Base-by-base conservation (phyloP, 2,888 invertebrate species). In the Drosophila yooni region DNA sequence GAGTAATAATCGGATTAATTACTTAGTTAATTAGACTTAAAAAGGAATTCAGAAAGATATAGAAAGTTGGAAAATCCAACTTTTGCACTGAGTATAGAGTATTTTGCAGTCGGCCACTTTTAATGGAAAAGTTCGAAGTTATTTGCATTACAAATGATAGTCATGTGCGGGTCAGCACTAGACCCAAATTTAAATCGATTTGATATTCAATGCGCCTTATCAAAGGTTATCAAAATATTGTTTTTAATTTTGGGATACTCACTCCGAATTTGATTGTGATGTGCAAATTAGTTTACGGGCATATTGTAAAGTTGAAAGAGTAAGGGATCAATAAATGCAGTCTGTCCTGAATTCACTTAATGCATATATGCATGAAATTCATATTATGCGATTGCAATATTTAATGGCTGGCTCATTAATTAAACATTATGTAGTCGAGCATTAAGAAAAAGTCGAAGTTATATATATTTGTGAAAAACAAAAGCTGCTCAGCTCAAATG, bases 351-450 rank as follows among this genome's bases (percentile, higher is more conserved):
- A 43, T 25, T 33, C 29, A 27, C 33, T 66, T 56, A 59, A 79
- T 74, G 60, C 66, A 75, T 70, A 64, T 67, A 67, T 81, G 58
- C 68, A 69, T 50, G 46, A 25, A 60, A 61, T 73, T 73, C 76
- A 76, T 69, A 69, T 77, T 66, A 59, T 65, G 60, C 56, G 57
- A 63, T 81, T 83, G 71, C 79, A 72, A 71, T 83, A 71, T 83
- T 89, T 66, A 76, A 83, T 68, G 76, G 58, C 56, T 48, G 43
- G 31, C 71, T 88, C 79, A 89, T 89, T 85, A 85, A 85, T 89
- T 88, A 85, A 76, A 81, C 84, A 85, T 89, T 82, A 77, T 71
- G 79, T 70, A 68, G 71, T 76, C 60, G 33, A 70, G 64, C 78
- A 74, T 74, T 78, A 70, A 70, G 62, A 74, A 75, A 67, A 77